Percentiles rank a stretch among this genome's conserved stretches.
Evolutionary conservation across 2,888 invertebrate species (phyloP).

Genomic region (Scrobipalpa atriplicella): DNA sequence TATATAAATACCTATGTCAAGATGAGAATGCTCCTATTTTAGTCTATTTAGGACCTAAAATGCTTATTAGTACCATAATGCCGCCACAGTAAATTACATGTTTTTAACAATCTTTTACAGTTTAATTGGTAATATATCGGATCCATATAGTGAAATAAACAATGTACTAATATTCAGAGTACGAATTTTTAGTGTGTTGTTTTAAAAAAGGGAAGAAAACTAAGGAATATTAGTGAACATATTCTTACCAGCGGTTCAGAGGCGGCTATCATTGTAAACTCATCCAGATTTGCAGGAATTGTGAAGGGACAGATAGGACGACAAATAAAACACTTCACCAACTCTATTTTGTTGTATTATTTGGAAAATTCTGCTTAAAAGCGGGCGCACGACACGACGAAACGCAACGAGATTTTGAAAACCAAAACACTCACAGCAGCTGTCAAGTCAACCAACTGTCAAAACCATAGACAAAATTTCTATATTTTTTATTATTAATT

Average conservation of each 20-base stretch:
- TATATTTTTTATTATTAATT: neutral
- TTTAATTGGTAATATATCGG: neutral
- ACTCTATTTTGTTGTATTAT: constrained; percentile 3
- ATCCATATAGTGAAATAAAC: neutral
- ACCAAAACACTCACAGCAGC: no score
- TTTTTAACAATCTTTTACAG: neutral
- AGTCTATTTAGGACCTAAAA: no score
- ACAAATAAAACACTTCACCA: constrained; percentile 3
- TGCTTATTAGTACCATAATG: no score
- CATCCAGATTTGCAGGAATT: constrained; percentile 92
- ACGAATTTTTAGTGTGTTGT: neutral
- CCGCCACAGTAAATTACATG: no score
- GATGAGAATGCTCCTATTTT: no score
- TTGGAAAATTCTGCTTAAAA: neutral
- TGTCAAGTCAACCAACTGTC: no score
- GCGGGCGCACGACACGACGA: neutral
- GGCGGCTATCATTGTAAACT: constrained; percentile 94
- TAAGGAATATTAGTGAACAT: constrained; percentile 30
- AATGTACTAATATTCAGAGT: neutral
- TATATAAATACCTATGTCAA: no score
- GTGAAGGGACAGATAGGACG: constrained; percentile 9
- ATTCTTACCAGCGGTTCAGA: constrained; percentile 91
- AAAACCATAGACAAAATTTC: neutral
- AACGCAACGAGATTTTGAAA: neutral
- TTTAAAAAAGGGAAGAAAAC: neutral